Evolutionary conservation across 1,140 invertebrate species (phyloP).

Genomic region (Diachasmimorpha longicaudata): DNA sequence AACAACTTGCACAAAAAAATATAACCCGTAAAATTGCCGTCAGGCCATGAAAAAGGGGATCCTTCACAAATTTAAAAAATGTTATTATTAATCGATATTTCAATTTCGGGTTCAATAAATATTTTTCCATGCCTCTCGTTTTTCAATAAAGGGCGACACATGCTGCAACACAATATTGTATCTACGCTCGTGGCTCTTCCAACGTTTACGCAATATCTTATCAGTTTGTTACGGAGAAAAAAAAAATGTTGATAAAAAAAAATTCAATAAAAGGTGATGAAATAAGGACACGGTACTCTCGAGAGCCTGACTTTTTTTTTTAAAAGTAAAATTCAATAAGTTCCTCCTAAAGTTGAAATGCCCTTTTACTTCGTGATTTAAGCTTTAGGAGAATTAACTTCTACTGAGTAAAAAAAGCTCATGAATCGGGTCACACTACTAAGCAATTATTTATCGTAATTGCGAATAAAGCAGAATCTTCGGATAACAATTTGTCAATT

Average conservation of each 20-base stretch:
- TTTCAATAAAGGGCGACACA: slow-evolving; percentile 28
- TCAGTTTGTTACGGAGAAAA: background rate
- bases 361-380: background rate
- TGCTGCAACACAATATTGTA: slow-evolving; percentile 25
- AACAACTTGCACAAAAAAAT: background rate
- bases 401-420: background rate
- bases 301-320: background rate
- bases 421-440: background rate
- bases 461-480: background rate
- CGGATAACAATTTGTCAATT: background rate
- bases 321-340: background rate
- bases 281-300: background rate
- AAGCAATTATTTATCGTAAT: background rate
- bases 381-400: background rate
- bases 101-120: slow-evolving; percentile 14
- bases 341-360: background rate
- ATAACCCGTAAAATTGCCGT: background rate
- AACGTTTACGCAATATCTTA: background rate
- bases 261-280: background rate
- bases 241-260: background rate
- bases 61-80: background rate
- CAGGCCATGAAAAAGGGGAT: slow-evolving; percentile 14
- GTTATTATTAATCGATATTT: background rate
- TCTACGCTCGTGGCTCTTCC: slow-evolving; percentile 22
- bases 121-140: slow-evolving; percentile 25